A percentile compares a stretch with the other conserved stretches of the same genome.
Conservation (phyloP, 2,888 invertebrate species). For the Aphodius sticticus region DNA sequence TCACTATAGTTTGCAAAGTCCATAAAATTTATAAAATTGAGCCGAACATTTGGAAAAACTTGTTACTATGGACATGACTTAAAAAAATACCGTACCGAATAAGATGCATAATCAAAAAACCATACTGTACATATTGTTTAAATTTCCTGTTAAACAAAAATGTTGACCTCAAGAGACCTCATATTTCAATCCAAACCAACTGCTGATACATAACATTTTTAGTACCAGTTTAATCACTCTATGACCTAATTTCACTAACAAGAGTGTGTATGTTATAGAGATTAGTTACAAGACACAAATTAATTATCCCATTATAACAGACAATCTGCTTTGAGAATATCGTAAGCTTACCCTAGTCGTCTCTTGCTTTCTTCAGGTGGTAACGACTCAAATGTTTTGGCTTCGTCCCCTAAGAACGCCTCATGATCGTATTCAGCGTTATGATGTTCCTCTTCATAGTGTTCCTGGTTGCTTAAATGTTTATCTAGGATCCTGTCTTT, state of each 20-base stretch:
- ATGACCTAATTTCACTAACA: background rate
- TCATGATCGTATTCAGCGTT: slow-evolving; percentile 96
- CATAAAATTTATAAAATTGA: no score
- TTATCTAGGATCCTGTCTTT: slow-evolving; percentile 71
- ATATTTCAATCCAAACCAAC: background rate
- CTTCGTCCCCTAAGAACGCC: slow-evolving; percentile 93
- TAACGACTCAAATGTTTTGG: slow-evolving; percentile 92
- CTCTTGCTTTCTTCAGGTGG: slow-evolving; percentile 94
- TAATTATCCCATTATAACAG: background rate
- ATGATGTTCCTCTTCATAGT: slow-evolving; percentile 82
- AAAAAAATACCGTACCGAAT: background rate
- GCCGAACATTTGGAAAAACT: no score
- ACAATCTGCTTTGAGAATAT: background rate
- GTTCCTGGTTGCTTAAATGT: slow-evolving; percentile 79
- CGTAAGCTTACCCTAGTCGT: slow-evolving; percentile 73
- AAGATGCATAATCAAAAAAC: background rate
- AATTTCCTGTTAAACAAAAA: slow-evolving; percentile 6
- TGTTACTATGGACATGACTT: no score
- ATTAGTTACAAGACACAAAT: background rate
- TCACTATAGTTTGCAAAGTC: no score
- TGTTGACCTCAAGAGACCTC: background rate
- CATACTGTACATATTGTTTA: background rate
- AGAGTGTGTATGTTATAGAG: background rate
- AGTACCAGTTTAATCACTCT: background rate
- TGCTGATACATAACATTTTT: background rate